phyloP scores from a whole-genome alignment of 2,888 invertebrate species.

The Eulithis testata region DNA sequence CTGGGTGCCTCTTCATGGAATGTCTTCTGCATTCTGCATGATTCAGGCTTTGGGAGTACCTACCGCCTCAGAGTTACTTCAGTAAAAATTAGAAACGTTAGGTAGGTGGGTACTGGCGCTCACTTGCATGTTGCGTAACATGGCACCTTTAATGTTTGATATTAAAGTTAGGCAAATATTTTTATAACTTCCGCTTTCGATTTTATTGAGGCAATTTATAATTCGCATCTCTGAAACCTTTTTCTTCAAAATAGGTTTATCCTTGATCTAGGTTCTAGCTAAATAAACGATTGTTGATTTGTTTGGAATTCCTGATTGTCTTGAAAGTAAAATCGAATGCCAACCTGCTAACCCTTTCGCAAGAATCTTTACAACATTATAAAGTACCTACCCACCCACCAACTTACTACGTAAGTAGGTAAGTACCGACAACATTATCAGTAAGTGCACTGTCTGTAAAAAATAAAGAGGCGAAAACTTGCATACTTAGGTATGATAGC shows the following conservation, averaged over 20 bases:
- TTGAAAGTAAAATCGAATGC: not conserved
- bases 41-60: no score
- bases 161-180: slow-evolving; percentile 46
- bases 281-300: no score
- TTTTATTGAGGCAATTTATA: slow-evolving; percentile 34
- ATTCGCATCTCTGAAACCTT: not conserved
- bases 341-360: slow-evolving; percentile 7
- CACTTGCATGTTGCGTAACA: slow-evolving; percentile 37
- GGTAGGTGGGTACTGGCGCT: slow-evolving; percentile 23
- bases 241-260: not conserved
- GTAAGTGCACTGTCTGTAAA: no score
- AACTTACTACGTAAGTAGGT: no score
- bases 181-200: slow-evolving; percentile 45
- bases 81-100: slow-evolving; percentile 35
- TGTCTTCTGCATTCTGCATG: no score
- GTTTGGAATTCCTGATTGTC: no score
- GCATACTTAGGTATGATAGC: no score
- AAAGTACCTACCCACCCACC: no score
- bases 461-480: no score
- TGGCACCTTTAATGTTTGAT: slow-evolving; percentile 42
- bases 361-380: slow-evolving; percentile 4
- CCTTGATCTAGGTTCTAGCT: not conserved
- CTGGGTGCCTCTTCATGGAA: no score
- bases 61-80: slow-evolving; percentile 2
- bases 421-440: no score